phyloP scores from a whole-genome alignment of 2,113 vertebrate species.

The Trichomycterus rosablanca region DNA sequence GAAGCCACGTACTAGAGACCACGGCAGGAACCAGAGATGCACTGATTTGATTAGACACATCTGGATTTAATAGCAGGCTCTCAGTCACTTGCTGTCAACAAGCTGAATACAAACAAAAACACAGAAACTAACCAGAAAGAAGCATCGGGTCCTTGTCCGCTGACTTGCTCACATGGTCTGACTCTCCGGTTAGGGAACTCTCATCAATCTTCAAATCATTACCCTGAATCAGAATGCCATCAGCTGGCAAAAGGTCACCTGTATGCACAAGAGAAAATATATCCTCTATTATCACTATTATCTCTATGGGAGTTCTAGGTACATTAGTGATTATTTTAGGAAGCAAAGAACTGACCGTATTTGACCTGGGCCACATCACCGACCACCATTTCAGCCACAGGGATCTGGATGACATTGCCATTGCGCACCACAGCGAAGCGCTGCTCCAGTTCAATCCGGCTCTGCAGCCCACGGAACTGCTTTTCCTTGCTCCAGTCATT shows the following conservation, averaged over 20 bases:
- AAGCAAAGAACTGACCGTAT: slow-evolving; percentile 77
- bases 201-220: slow-evolving; percentile 88
- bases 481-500: slow-evolving; percentile 97
- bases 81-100: slow-evolving; percentile 31
- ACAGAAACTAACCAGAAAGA: slow-evolving; percentile 79
- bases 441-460: slow-evolving; percentile 86
- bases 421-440: slow-evolving; percentile 76
- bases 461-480: slow-evolving; percentile 90
- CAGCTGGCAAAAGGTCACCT: slow-evolving; percentile 86
- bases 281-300: not conserved
- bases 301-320: slow-evolving; percentile 8
- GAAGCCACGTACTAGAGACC: slow-evolving; percentile 31
- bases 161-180: slow-evolving; percentile 83
- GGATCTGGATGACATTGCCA: slow-evolving; percentile 83
- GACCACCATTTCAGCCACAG: slow-evolving; percentile 84
- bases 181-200: slow-evolving; percentile 86
- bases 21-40: slow-evolving; percentile 43
- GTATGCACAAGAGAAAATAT: slow-evolving; percentile 19
- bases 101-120: slow-evolving; percentile 8
- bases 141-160: slow-evolving; percentile 86
- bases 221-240: slow-evolving; percentile 81
- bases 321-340: not conserved
- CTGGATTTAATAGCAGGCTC: slow-evolving; percentile 44
- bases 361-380: slow-evolving; percentile 88
- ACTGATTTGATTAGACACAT: slow-evolving; percentile 43